Evolutionary conservation across 2,888 invertebrate genomes (phyloP).

Genomic region (Hybos culiciformis): DNA sequence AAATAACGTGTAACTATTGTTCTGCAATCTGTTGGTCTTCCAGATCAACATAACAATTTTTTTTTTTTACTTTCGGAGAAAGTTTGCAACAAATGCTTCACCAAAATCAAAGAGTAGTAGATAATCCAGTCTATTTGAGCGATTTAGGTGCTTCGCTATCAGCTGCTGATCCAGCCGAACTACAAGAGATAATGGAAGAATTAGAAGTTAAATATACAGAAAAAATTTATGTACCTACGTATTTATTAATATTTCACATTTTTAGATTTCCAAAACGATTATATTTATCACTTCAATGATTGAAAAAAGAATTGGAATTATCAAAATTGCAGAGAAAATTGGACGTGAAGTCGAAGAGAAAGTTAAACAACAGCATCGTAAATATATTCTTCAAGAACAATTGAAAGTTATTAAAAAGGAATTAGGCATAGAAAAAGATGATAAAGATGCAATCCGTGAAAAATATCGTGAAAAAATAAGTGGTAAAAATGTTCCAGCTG

Average conservation of each 20-base stretch:
- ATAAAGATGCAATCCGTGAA: slow-evolving; percentile 96
- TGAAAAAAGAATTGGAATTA: slow-evolving; percentile 94
- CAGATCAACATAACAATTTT: neutral
- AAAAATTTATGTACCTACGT: neutral
- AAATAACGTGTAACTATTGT: too few species aligned
- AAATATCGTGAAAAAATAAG: slow-evolving; percentile 86
- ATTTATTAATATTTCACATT: slow-evolving; percentile 12
- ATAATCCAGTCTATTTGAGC: slow-evolving; percentile 95
- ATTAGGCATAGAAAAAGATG: slow-evolving; percentile 95
- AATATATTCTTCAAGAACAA: slow-evolving; percentile 96
- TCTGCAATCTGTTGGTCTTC: too few species aligned
- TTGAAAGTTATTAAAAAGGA: slow-evolving; percentile 97
- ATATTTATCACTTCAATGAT: slow-evolving; percentile 72
- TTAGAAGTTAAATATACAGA: slow-evolving; percentile 45
- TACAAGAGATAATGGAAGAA: slow-evolving; percentile 90
- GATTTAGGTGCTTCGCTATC: slow-evolving; percentile 93
- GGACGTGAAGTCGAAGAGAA: slow-evolving; percentile 97
- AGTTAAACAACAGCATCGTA: slow-evolving; percentile 94
- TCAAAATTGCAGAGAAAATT: slow-evolving; percentile 94
- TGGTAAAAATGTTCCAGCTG: slow-evolving; percentile 70
- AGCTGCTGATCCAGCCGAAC: slow-evolving; percentile 77
- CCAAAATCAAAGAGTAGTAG: slow-evolving; percentile 90
- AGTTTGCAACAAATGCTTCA: slow-evolving; percentile 96
- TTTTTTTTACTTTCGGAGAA: slow-evolving; percentile 45
- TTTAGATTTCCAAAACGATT: slow-evolving; percentile 92